Conservation (phyloP, 2,888 invertebrate species). For the Mactromeris polynyma region DNA sequence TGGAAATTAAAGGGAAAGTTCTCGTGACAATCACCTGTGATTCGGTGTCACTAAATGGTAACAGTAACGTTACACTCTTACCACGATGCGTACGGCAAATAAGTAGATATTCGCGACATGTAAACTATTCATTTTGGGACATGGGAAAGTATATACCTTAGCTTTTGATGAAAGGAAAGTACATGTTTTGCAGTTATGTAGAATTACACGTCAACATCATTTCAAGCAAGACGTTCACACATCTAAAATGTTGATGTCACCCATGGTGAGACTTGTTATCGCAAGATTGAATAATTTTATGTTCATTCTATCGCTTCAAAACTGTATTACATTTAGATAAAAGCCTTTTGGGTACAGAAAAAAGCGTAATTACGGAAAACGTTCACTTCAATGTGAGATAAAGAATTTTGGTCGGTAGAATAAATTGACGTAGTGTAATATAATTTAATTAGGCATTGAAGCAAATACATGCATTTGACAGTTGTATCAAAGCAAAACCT, state of each 20-base stretch:
- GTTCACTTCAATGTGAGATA: not conserved
- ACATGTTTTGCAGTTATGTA: not conserved
- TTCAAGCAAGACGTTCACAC: not conserved
- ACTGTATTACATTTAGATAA: not conserved
- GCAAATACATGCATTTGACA: not conserved
- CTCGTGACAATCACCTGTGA: no score
- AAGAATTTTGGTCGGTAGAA: not conserved
- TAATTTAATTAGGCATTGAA: not conserved
- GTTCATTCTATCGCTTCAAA: not conserved
- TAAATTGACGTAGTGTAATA: not conserved
- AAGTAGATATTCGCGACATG: no score
- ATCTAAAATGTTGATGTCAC: not conserved
- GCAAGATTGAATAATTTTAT: not conserved
- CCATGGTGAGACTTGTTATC: not conserved
- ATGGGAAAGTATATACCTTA: not conserved
- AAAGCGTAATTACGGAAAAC: not conserved
- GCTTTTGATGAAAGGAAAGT: not conserved
- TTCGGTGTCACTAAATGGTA: no score
- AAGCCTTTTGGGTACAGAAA: not conserved
- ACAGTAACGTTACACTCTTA: no score
- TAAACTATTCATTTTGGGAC: not conserved
- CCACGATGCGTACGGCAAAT: no score
- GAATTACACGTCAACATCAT: not conserved
- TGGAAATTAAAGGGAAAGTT: no score
- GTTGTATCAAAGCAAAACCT: not conserved